Evolutionary conservation across 1,140 invertebrate species (phyloP), one percentile per base, ranked within the genome.

Genomic region (Tetragnatha versicolor): DNA sequence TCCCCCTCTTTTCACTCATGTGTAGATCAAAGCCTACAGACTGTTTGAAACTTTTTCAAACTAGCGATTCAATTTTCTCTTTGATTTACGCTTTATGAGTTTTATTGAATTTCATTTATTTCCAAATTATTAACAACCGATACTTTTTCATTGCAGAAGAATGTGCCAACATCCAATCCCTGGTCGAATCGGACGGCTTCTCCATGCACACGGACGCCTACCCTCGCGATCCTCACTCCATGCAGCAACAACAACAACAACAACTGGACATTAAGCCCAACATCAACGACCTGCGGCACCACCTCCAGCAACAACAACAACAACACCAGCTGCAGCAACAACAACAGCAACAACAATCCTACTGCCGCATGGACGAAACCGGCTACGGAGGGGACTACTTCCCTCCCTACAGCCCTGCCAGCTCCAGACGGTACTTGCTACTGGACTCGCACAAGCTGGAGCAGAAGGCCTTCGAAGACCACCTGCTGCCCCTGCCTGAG

Each of bases 161-260:
- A 69, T 79, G 76, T 69, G 76, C 76, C 65, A 79, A 79, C 37
- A 79, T 79, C 39, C 76, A 79, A 33, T 79, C 76, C n/a, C 63
- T 79, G 4, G 76, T 79, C 1, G 76, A 69, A 60, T 68, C 63
- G 0, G 65, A 79, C 12, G 65, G 63, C n/a, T 79, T 69, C 47
- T 17, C 14, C 1, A 68, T 79, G 63, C 73, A 77, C 0, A 65
- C 60, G 12, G 73, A 77, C 14, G 47, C 73, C 42, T 77, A 77
- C 60, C 37, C 73, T 0, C 53, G 73, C 9, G 61, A 77, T 4
- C 60, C 35, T 10, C 73, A 51, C n/a, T 17, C 20, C 6, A 66
- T 65, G 58, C 60, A 66, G 0, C n/a, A n/a, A n/a, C n/a, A n/a
- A n/a, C n/a, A n/a, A n/a, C n/a, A n/a, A n/a, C n/a, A n/a, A n/a